Evolutionary conservation across 2,113 vertebrate genomes (phyloP).

Genomic region (Toxotes jaculatrix): DNA sequence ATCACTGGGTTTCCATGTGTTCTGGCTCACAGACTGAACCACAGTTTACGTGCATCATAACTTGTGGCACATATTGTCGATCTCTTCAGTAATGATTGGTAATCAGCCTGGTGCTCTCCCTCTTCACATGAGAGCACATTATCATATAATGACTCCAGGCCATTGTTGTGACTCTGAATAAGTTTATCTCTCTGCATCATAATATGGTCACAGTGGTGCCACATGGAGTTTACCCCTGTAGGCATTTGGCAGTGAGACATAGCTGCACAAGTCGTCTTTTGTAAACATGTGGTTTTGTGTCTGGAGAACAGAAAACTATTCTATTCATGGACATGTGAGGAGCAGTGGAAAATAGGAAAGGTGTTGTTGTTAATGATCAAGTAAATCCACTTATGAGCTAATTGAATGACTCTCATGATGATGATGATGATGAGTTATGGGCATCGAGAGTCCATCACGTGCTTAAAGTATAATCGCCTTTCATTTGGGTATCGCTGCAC

Average conservation of each 20-base stretch:
- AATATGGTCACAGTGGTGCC: conserved; percentile 1
- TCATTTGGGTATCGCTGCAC: background rate
- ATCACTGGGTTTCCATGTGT: background rate
- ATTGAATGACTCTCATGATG: background rate
- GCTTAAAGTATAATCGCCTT: background rate
- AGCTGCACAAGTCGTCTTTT: conserved; percentile 26
- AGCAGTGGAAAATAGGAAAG: background rate
- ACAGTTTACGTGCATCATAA: background rate
- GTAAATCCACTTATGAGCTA: conserved; percentile 7
- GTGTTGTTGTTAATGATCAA: background rate
- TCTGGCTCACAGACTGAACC: background rate
- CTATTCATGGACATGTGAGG: conserved; percentile 21
- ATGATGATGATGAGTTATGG: background rate
- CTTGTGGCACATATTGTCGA: background rate
- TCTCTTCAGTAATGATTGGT: background rate
- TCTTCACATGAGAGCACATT: background rate
- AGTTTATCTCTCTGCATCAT: conserved; percentile 1
- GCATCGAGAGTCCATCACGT: background rate
- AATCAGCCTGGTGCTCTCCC: background rate
- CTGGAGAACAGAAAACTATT: conserved; percentile 12
- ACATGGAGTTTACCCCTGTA: background rate
- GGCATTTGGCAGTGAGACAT: conserved; percentile 12
- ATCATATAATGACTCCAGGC: background rate
- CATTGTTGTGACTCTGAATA: background rate
- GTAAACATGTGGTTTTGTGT: conserved; percentile 21